phyloP scores from a whole-genome alignment of 2,888 invertebrate genomes.

The Podabrus alpinus region DNA sequence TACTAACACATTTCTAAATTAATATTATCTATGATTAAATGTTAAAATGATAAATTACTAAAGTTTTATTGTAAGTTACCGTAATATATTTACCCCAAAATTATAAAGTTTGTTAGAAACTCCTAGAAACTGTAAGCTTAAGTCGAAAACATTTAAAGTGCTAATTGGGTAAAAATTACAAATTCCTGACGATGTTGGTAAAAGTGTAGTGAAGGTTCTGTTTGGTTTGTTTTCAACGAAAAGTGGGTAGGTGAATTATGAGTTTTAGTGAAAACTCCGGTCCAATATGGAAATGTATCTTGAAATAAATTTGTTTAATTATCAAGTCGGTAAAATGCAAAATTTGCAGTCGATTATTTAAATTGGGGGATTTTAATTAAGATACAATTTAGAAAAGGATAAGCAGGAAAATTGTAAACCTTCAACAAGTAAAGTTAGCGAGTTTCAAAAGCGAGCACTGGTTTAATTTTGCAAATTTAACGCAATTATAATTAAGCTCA shows the following conservation, averaged over 20 bases:
- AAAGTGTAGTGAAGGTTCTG: slow-evolving; percentile 15
- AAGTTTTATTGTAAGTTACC: slow-evolving; percentile 4
- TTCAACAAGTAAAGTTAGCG: slow-evolving; percentile 40
- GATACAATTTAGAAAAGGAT: slow-evolving; percentile 34
- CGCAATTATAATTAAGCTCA: slow-evolving; percentile 45
- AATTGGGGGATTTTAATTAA: slow-evolving; percentile 38
- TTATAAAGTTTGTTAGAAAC: slow-evolving; percentile 4
- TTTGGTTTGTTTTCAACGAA: slow-evolving; percentile 18
- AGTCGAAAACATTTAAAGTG: slow-evolving; percentile 7
- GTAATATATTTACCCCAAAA: slow-evolving; percentile 1
- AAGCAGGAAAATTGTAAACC: slow-evolving; percentile 35
- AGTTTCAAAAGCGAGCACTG: slow-evolving; percentile 36
- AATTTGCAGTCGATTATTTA: slow-evolving; percentile 31
- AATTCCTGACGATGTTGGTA: slow-evolving; percentile 17
- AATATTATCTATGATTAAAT: slow-evolving; percentile 1
- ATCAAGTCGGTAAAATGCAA: slow-evolving; percentile 19
- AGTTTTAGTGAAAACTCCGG: slow-evolving; percentile 18
- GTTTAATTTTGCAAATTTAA: slow-evolving; percentile 45
- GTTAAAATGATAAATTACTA: slow-evolving; percentile 1
- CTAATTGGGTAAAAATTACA: slow-evolving; percentile 21
- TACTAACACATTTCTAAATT: not conserved
- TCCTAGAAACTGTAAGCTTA: slow-evolving; percentile 4
- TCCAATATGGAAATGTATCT: slow-evolving; percentile 21
- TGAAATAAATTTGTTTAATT: slow-evolving; percentile 22
- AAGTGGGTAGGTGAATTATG: slow-evolving; percentile 19